These are phyloP conservation scores for Metacarcinus magister DNA, from an alignment of 2,888 invertebrate species.

Conservation along the genomic window DNA sequence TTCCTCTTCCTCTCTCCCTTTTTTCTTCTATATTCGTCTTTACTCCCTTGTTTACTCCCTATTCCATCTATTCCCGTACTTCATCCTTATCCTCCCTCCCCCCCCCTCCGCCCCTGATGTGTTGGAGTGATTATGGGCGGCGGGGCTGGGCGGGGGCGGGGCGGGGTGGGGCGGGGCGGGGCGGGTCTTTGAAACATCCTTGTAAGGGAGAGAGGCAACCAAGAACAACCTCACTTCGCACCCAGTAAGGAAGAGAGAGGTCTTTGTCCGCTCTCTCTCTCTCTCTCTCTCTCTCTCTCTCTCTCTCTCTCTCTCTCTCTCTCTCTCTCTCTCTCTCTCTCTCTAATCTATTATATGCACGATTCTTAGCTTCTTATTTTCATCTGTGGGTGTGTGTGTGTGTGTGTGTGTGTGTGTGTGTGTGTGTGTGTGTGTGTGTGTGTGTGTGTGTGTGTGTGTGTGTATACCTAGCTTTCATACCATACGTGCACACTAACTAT, in stretches of 20 bases:
- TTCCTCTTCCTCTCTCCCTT: neutral
- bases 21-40: neutral
- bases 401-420: neutral
- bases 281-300: slow-evolving; percentile 1
- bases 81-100: neutral
- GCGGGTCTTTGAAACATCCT: neutral
- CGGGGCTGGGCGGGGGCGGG: neutral
- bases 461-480: too few species aligned
- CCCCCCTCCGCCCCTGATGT: neutral
- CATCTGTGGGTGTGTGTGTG: neutral
- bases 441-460: slow-evolving; percentile 7
- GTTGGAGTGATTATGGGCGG: slow-evolving; percentile 35
- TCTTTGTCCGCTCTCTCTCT: slow-evolving; percentile 18
- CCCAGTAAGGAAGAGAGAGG: slow-evolving; percentile 29
- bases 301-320: slow-evolving; percentile 1
- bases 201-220: neutral
- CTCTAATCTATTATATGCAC: neutral
- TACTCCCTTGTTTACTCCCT: neutral
- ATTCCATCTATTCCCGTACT: neutral
- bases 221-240: slow-evolving; percentile 10
- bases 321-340: neutral
- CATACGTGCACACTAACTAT: too few species aligned
- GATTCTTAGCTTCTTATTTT: neutral
- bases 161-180: neutral
- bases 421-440: slow-evolving; percentile 1